Conservation (phyloP, 2,113 vertebrate species). For the Melozone crissalis region DNA sequence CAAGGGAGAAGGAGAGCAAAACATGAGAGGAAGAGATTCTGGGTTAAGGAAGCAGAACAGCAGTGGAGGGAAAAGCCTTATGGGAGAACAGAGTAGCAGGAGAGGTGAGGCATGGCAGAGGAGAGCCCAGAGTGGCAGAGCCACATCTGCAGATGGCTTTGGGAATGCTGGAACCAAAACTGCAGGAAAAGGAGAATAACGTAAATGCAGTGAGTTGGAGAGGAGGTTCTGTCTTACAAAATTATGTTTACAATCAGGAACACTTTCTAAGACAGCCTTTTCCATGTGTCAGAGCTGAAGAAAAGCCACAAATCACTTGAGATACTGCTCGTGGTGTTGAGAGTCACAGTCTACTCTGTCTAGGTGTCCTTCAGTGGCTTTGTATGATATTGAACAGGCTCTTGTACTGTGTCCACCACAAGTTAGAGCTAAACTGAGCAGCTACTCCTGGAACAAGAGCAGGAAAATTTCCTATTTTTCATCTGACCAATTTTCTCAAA, state of each 20-base stretch:
- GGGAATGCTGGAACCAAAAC: background rate
- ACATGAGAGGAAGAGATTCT: conserved; percentile 22
- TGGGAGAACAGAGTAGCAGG: background rate
- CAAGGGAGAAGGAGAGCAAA: conserved; percentile 32
- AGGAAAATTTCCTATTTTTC: background rate
- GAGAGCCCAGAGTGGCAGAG: background rate
- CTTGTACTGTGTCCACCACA: background rate
- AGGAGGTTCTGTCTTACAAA: background rate
- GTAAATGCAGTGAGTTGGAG: background rate
- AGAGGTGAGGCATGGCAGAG: conserved; percentile 29
- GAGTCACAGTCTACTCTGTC: background rate
- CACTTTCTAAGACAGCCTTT: background rate
- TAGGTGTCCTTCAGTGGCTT: background rate
- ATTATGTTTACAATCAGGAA: background rate
- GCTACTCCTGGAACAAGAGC: background rate
- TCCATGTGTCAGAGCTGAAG: background rate
- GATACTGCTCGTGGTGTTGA: background rate
- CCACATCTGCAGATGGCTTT: background rate
- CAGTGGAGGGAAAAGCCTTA: background rate
- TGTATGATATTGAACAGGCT: background rate
- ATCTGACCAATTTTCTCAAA: background rate
- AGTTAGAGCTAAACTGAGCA: background rate
- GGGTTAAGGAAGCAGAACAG: conserved; percentile 38
- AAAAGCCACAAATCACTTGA: background rate
- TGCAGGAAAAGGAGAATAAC: background rate